phyloP scores from a whole-genome alignment of 2,113 vertebrate species.

The Pachyramphus minor region DNA sequence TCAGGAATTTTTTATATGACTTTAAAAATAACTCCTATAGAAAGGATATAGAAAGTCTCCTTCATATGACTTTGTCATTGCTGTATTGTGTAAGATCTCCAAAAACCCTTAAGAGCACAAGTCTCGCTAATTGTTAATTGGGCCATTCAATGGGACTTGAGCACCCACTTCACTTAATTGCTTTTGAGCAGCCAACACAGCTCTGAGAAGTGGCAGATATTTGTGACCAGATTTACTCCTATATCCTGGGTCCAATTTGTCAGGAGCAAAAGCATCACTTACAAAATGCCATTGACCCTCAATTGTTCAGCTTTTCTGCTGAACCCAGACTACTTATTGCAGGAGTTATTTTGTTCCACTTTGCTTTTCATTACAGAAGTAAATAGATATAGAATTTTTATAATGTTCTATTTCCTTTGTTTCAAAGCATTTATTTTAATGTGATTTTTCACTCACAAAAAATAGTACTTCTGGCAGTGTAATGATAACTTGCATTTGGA shows the following conservation, averaged over 20 bases:
- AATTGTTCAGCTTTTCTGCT: background rate
- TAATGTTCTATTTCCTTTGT: background rate
- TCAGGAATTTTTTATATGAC: background rate
- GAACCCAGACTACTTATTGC: background rate
- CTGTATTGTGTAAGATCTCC: conserved; percentile 9
- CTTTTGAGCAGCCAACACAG: conserved; percentile 52
- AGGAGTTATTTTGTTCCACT: background rate
- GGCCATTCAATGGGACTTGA: conserved; percentile 44
- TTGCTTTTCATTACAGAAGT: background rate
- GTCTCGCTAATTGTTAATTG: conserved; percentile 60
- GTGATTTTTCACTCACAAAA: conserved; percentile 2
- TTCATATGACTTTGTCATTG: conserved; percentile 17
- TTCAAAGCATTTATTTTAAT: conserved; percentile 21
- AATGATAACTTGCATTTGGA: background rate
- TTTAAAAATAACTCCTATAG: conserved; percentile 9
- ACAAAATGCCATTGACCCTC: background rate
- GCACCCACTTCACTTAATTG: conserved; percentile 56
- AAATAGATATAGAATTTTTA: background rate
- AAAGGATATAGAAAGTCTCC: background rate
- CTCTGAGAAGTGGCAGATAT: conserved; percentile 22
- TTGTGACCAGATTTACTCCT: conserved; percentile 46
- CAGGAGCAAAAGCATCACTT: conserved; percentile 24
- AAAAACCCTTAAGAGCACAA: conserved; percentile 35
- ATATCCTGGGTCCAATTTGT: conserved; percentile 20
- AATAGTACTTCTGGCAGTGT: background rate